A percentile compares a stretch with the other conserved stretches of the same genome.
Conservation (phyloP, 2,113 vertebrate genomes). For the Corythaixoides concolor region DNA sequence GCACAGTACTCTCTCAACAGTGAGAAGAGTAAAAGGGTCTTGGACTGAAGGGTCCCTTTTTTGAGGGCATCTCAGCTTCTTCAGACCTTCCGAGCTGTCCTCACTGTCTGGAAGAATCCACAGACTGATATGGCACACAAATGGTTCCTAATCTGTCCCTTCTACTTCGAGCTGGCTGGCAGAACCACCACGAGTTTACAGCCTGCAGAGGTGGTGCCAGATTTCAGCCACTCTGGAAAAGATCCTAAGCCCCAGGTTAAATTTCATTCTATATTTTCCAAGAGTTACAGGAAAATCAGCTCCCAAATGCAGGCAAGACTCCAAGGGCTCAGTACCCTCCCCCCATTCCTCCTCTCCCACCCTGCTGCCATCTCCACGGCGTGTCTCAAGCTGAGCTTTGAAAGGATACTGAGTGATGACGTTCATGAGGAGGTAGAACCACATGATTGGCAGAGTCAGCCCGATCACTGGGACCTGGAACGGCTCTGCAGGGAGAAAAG, state of each 20-base stretch:
- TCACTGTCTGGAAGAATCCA: not conserved
- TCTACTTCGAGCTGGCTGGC: not conserved
- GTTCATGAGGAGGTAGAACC: conserved; percentile 94
- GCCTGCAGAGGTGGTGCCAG: not conserved
- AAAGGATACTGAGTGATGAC: conserved; percentile 98
- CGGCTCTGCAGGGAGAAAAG: conserved; percentile 73
- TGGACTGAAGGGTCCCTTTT: not conserved
- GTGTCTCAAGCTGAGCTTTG: not conserved
- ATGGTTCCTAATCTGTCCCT: not conserved
- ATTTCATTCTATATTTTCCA: not conserved
- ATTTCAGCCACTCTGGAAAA: not conserved
- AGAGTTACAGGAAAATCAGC: not conserved
- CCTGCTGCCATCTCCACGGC: rapidly evolving
- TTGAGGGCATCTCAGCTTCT: not conserved
- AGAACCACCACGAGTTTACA: not conserved
- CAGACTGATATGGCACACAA: not conserved
- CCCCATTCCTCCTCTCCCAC: not conserved
- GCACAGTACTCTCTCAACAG: not conserved
- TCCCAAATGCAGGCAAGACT: not conserved
- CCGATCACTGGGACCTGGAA: conserved; percentile 81
- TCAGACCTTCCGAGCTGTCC: not conserved
- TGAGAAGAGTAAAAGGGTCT: not conserved
- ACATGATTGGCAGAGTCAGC: conserved; percentile 86
- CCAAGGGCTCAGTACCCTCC: rapidly evolving
- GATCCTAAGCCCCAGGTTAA: not conserved